These are phyloP conservation scores for Cabera pusaria DNA, from an alignment of 2,888 invertebrate genomes.

Conservation along the genomic window DNA sequence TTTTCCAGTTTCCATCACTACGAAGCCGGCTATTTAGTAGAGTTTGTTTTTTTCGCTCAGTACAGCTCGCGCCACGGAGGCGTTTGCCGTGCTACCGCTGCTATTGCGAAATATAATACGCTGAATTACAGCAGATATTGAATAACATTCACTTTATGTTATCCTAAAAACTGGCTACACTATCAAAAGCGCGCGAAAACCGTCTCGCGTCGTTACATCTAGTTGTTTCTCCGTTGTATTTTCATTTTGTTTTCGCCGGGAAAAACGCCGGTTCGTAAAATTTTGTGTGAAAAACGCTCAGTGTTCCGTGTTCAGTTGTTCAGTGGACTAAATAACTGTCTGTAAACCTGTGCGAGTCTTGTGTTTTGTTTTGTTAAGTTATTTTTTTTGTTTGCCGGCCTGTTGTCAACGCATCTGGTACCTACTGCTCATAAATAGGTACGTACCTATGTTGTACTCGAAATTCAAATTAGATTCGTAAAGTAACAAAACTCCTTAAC, in stretches of 20 bases:
- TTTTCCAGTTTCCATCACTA: conserved; percentile 56
- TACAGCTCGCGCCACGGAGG: conserved; percentile 63
- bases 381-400: conserved; percentile 43
- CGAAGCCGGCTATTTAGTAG: conserved; percentile 42
- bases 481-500: no score
- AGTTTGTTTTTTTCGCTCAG: conserved; percentile 64
- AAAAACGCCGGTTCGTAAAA: conserved; percentile 65
- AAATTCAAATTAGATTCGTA: conserved; percentile 18
- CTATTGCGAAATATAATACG: conserved; percentile 42
- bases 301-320: conserved; percentile 44
- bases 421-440: conserved; percentile 49
- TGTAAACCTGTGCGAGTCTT: conserved; percentile 38
- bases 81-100: conserved; percentile 50
- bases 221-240: conserved; percentile 44
- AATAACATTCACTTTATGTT: conserved; percentile 42
- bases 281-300: conserved; percentile 45
- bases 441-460: conserved; percentile 35
- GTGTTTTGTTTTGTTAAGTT: conserved; percentile 46
- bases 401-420: conserved; percentile 58
- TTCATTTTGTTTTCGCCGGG: conserved; percentile 60
- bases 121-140: conserved; percentile 29
- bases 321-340: conserved; percentile 47
- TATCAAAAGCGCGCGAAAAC: conserved; percentile 29
- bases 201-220: conserved; percentile 29
- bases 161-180: conserved; percentile 31